Percentiles rank a stretch among this genome's conserved stretches.
These are phyloP conservation scores for Notospermus geniculatus DNA, from an alignment of 1,140 invertebrate species.

Conservation along the genomic window DNA sequence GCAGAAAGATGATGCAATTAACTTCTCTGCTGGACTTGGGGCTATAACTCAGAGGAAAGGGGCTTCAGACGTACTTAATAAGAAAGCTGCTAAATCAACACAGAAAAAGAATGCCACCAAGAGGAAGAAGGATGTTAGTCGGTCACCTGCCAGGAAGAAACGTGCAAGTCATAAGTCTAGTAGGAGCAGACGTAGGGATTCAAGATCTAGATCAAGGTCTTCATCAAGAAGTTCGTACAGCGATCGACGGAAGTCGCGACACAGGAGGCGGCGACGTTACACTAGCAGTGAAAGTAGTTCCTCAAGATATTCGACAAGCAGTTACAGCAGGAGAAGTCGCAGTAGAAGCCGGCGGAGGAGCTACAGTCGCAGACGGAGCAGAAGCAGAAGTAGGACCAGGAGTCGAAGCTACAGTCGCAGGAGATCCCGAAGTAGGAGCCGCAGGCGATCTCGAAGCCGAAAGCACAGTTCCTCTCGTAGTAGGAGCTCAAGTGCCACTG, in stretches of 20 bases:
- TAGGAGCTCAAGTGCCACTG: conserved; percentile 1
- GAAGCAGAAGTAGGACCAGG: conserved; percentile 6
- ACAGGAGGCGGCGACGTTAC: neutral
- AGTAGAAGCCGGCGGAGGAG: conserved; percentile 1
- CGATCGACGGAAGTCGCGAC: neutral
- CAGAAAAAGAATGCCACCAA: too few relatives aligned
- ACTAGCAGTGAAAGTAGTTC: neutral
- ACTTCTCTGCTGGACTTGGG: too few relatives aligned
- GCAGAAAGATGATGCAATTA: too few relatives aligned
- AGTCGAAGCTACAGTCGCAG: conserved; percentile 7
- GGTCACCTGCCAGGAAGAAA: too few relatives aligned
- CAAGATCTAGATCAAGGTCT: too few relatives aligned
- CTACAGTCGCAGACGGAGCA: conserved; percentile 12
- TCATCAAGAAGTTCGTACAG: neutral
- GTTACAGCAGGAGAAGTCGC: neutral
- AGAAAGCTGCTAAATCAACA: too few relatives aligned
- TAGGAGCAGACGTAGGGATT: too few relatives aligned
- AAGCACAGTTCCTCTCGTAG: conserved; percentile 3
- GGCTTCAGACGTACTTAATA: too few relatives aligned
- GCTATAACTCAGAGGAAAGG: too few relatives aligned
- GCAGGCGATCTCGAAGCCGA: conserved; percentile 8
- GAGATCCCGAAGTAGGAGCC: conserved; percentile 11
- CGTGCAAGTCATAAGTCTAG: too few relatives aligned
- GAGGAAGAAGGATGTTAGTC: too few relatives aligned
- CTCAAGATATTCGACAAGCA: neutral